These are phyloP conservation scores for Aegypius monachus DNA, from an alignment of 2,113 vertebrate species.

Conservation along the genomic window DNA sequence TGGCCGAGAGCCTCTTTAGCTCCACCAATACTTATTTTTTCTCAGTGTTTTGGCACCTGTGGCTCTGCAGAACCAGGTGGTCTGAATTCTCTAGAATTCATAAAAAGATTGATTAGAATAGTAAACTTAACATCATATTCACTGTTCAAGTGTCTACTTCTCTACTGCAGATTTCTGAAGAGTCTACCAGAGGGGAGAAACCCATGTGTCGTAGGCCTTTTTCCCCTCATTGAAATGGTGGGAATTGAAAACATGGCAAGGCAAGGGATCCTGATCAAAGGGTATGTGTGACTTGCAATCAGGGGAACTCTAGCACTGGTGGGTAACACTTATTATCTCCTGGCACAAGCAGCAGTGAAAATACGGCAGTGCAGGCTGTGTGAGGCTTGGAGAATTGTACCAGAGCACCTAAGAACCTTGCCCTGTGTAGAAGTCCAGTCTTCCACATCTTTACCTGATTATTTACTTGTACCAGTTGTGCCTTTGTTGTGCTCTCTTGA, in stretches of 20 bases:
- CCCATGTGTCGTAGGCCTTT: accelerated
- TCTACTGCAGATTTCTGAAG: neutral
- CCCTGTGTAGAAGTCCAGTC: neutral
- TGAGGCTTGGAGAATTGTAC: neutral
- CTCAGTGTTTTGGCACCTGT: neutral
- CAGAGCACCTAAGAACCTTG: neutral
- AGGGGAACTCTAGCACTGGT: neutral
- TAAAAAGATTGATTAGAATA: neutral
- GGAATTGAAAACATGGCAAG: neutral
- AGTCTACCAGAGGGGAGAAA: neutral
- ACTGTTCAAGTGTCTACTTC: neutral
- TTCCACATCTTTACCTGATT: neutral
- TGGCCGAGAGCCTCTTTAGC: neutral
- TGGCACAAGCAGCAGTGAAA: neutral
- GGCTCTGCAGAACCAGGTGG: neutral
- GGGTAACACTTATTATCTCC: neutral
- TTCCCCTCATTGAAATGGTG: neutral
- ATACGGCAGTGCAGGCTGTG: neutral
- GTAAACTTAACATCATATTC: neutral
- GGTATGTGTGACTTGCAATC: neutral
- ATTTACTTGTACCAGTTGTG: neutral
- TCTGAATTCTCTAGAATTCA: neutral
- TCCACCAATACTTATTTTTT: neutral
- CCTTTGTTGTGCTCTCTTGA: neutral
- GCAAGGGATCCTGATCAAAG: neutral